Evolutionary conservation across 2,888 invertebrate genomes (phyloP), one percentile per base, ranked within the genome.

Genomic region (Zygogramma bicolorata): DNA sequence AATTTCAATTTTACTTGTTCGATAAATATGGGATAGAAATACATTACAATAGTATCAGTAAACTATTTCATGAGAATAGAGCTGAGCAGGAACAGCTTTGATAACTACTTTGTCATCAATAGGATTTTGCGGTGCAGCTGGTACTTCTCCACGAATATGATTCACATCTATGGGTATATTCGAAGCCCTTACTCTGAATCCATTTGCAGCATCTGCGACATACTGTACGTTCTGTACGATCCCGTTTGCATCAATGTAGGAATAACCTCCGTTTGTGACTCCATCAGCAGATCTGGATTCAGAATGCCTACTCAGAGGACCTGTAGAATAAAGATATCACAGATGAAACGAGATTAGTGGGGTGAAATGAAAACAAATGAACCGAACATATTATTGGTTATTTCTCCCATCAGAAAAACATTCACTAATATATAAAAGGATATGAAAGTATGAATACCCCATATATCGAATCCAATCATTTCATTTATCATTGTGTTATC

Each of bases 181-280:
- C 10, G 91, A 91, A 46, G 91, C 92, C 13, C 90, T 87, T 8
- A 92, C 92, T 83, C 92, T 88, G 85, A 93, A 92, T 57, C 92
- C 92, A 80, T 91, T 89, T 0, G 88, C 86, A 40, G 88, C 87
- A 86, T 92, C 92, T 5, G 92, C 90, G 25, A 91, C 88, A 81
- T 92, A 92, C 71, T 90, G 89, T 22, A 92, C 91, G 38, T 90
- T 90, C 83, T 92, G 92, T 8, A 92, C 84, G 68, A 90, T 86
- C 1, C 92, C 92, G 81, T 92, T 89, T 15, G 91, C 91, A 83
- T 93, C 93, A 68, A 93, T 89, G 83, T 93, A 93, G 42, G 92
- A 91, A 83, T 93, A 93, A 53, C 90, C 91, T 60, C 92, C 92
- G 71, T 89, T 88, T 3, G 91, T 91, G 15, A 90, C 89, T 13